Conservation (phyloP, 2,888 invertebrate species). For the Athalia cordata region DNA sequence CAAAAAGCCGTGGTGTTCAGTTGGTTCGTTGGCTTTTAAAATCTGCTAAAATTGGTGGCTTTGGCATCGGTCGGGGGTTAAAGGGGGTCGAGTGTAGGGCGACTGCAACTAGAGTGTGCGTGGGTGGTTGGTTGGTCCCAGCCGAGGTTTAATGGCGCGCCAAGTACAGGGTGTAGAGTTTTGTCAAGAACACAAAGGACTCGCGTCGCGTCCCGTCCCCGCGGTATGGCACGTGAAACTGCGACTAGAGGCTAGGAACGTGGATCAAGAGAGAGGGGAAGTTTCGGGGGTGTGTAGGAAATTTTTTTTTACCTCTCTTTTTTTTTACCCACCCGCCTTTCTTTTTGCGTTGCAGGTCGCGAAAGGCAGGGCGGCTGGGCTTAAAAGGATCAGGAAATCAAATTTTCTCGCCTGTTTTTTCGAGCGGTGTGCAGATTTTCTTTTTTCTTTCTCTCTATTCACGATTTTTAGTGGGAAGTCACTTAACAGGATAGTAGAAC, state of each 20-base stretch:
- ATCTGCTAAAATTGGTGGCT: slow-evolving; percentile 58
- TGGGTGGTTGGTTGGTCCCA: slow-evolving; percentile 17
- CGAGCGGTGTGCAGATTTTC: no score
- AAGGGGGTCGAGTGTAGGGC: slow-evolving; percentile 40
- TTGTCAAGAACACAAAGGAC: slow-evolving; percentile 40
- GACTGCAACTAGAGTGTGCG: neutral
- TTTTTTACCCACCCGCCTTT: slow-evolving; percentile 23
- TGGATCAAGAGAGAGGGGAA: no score
- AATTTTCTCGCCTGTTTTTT: slow-evolving; percentile 11
- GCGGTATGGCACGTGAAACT: slow-evolving; percentile 4
- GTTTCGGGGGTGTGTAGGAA: neutral
- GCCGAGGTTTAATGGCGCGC: slow-evolving; percentile 57
- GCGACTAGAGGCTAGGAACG: neutral
- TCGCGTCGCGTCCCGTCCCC: neutral
- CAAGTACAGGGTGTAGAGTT: slow-evolving; percentile 51
- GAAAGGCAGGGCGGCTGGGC: slow-evolving; percentile 20
- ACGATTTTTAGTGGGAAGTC: neutral
- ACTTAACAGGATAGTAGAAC: neutral
- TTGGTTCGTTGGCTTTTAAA: slow-evolving; percentile 5
- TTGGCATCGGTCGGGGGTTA: slow-evolving; percentile 52
- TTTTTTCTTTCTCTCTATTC: neutral
- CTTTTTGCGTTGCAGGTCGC: slow-evolving; percentile 15
- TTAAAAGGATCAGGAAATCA: slow-evolving; percentile 36
- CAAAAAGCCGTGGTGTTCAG: slow-evolving; percentile 54
- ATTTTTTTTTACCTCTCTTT: slow-evolving; percentile 7